A percentile compares a stretch with the other conserved stretches of the same genome.
Conservation (phyloP, 2,113 vertebrate genomes). For the Excalfactoria chinensis region DNA sequence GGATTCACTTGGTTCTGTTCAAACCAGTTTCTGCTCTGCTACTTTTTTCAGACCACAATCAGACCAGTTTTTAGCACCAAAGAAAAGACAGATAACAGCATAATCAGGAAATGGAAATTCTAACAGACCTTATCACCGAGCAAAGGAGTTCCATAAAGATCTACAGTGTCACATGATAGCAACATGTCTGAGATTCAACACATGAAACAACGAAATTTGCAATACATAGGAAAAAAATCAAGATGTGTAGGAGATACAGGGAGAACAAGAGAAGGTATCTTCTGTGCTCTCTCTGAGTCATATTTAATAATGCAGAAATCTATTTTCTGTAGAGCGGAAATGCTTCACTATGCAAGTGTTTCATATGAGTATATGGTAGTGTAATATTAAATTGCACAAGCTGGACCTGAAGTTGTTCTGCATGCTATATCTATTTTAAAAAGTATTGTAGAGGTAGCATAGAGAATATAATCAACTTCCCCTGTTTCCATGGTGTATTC, state of each 20-base stretch:
- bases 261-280: background rate
- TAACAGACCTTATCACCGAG: background rate
- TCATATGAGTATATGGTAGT: fast-evolving
- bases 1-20: background rate
- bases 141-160: background rate
- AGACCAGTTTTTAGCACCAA: background rate
- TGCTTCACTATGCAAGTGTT: background rate
- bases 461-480: background rate
- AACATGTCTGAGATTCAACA: background rate
- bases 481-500: background rate
- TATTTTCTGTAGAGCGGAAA: background rate
- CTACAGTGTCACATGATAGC: background rate
- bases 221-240: background rate
- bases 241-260: background rate
- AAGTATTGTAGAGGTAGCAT: background rate
- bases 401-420: background rate
- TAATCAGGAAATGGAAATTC: background rate
- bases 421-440: background rate
- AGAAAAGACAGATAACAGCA: background rate
- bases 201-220: background rate
- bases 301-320: background rate
- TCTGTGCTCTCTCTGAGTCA: background rate
- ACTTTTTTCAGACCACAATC: background rate
- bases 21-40: background rate
- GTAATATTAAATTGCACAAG: background rate